phyloP scores from a whole-genome alignment of 2,113 vertebrate species.

The Epinephelus lanceolatus region DNA sequence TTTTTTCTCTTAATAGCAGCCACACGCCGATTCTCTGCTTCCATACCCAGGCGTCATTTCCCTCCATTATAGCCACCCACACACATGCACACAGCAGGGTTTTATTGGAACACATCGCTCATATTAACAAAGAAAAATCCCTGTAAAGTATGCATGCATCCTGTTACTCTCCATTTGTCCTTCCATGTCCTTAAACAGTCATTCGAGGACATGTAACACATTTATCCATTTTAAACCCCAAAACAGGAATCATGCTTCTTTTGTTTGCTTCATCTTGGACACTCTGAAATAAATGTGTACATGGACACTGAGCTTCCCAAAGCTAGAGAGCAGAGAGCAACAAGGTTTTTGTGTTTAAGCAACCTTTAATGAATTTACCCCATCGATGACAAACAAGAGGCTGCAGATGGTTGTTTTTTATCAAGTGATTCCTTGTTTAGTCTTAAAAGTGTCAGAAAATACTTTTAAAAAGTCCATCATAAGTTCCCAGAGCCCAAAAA shows the following conservation, averaged over 20 bases:
- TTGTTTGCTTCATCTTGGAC: background rate
- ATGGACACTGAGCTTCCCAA: background rate
- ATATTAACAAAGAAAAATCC: constrained; percentile 4
- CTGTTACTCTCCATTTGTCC: background rate
- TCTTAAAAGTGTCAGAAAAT: background rate
- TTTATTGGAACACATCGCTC: constrained; percentile 18
- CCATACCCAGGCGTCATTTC: constrained; percentile 85
- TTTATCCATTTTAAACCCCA: background rate
- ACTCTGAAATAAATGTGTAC: background rate
- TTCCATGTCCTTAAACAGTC: constrained; percentile 31
- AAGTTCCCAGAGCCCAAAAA: background rate
- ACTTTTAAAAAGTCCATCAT: background rate
- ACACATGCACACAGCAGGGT: constrained; percentile 40
- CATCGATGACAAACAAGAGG: background rate
- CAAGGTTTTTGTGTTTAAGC: background rate
- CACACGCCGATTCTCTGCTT: constrained; percentile 59
- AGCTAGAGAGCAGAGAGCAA: background rate
- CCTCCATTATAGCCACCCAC: constrained; percentile 79
- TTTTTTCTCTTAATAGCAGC: constrained; percentile 66
- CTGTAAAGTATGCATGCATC: constrained; percentile 19
- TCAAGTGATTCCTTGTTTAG: background rate
- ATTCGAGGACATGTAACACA: constrained; percentile 45
- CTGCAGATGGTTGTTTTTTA: background rate
- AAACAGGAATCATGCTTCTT: background rate
- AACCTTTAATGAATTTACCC: background rate